Conservation (phyloP, 2,888 invertebrate genomes). For the Halictus ligatus region DNA sequence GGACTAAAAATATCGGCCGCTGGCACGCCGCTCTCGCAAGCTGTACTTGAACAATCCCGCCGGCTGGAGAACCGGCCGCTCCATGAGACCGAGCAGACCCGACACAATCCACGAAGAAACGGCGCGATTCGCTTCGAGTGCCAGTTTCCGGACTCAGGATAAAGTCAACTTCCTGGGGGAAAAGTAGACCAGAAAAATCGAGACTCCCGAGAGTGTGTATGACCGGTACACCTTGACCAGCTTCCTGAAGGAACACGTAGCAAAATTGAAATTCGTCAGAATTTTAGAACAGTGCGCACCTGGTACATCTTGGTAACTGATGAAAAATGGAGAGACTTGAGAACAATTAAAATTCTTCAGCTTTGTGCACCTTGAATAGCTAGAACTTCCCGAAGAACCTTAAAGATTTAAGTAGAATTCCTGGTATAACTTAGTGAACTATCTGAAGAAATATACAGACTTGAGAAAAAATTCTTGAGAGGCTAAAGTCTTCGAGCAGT, state of each 20-base stretch:
- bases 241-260: neutral
- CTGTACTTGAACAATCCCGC: slow-evolving; percentile 59
- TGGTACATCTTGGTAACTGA: neutral
- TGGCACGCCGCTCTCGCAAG: slow-evolving; percentile 45
- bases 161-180: neutral
- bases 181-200: neutral
- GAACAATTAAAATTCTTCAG: neutral
- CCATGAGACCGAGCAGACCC: slow-evolving; percentile 22
- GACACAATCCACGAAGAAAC: neutral
- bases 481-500: neutral
- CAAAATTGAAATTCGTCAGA: neutral
- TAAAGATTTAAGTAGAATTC: no score
- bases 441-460: no score
- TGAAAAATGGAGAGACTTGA: neutral
- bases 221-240: no score
- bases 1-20: slow-evolving; percentile 70
- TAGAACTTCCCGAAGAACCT: no score
- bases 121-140: neutral
- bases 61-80: slow-evolving; percentile 59
- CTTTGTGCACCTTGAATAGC: no score
- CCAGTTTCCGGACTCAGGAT: neutral
- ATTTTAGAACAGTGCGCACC: neutral
- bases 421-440: no score
- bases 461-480: neutral
- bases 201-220: neutral